These are phyloP conservation scores for Aurelia coerulea DNA, from an alignment of 30 jellyfish, hydroid and myxozoan genomes.

Conservation along the genomic window DNA sequence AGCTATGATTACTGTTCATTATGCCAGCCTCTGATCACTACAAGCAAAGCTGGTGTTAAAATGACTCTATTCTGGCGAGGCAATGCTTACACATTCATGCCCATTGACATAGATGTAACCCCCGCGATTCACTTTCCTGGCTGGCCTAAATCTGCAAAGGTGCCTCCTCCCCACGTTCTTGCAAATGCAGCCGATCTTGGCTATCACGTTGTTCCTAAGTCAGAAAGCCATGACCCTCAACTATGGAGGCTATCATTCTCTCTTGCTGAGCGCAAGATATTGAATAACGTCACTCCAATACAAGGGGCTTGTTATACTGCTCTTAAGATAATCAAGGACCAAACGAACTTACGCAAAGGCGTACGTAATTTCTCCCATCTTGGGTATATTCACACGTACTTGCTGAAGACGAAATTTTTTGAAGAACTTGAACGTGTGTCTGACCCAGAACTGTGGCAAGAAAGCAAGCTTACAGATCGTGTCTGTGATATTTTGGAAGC, in stretches of 20 bases:
- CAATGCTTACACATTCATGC: not conserved
- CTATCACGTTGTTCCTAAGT: slow-evolving; percentile 26
- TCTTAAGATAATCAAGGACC: slow-evolving; percentile 21
- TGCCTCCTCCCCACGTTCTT: slow-evolving; percentile 21
- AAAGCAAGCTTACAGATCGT: not conserved
- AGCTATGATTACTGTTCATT: slow-evolving; percentile 16
- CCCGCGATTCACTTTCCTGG: slow-evolving; percentile 17
- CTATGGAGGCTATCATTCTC: slow-evolving; percentile 69
- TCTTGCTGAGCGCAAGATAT: slow-evolving; percentile 40
- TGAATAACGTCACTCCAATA: slow-evolving; percentile 2
- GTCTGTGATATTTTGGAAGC: slow-evolving; percentile 10
- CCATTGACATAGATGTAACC: slow-evolving; percentile 17
- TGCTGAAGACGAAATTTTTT: slow-evolving; percentile 22
- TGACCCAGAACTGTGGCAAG: slow-evolving; percentile 6
- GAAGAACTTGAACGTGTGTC: slow-evolving; percentile 15
- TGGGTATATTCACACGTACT: slow-evolving; percentile 29
- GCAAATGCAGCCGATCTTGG: slow-evolving; percentile 2
- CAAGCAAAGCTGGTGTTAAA: slow-evolving; percentile 27
- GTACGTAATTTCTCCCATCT: slow-evolving; percentile 12
- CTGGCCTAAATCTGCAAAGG: slow-evolving; percentile 2
- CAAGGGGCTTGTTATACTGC: slow-evolving; percentile 34
- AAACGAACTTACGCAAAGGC: not conserved
- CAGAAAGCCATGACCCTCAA: slow-evolving; percentile 23
- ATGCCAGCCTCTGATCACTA: slow-evolving; percentile 13
- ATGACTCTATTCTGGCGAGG: slow-evolving; percentile 22